phyloP scores from a whole-genome alignment of 2,888 invertebrate genomes.

The Keiferia lycopersicella region DNA sequence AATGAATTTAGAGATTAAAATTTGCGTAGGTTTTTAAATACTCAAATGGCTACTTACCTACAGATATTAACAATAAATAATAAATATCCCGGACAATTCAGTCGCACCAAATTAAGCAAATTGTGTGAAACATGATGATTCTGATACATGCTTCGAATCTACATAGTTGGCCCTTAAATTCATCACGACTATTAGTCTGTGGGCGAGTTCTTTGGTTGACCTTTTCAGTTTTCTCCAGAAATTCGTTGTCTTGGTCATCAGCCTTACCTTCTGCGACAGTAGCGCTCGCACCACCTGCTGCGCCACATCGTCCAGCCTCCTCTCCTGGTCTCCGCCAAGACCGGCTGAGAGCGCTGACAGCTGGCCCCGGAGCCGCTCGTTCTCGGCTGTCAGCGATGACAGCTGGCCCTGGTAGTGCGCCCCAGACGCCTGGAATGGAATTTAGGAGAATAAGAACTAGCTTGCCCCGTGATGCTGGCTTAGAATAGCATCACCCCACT shows the following conservation, averaged over 20 bases:
- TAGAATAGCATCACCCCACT: no score
- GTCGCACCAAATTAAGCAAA: no score
- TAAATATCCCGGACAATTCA: no score
- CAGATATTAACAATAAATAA: no score
- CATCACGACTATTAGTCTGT: no score
- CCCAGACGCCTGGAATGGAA: constrained; percentile 82
- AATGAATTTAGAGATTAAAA: constrained; percentile 16
- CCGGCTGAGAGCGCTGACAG: constrained; percentile 65
- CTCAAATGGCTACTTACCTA: background rate
- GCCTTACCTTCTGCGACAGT: constrained; percentile 90
- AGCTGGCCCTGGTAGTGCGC: constrained; percentile 87
- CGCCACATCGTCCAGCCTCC: constrained; percentile 90
- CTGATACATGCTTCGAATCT: no score
- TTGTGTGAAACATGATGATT: no score
- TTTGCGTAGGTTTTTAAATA: background rate
- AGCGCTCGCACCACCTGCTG: constrained; percentile 91
- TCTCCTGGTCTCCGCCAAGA: constrained; percentile 86
- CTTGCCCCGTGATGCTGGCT: no score
- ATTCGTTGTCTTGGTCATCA: background rate
- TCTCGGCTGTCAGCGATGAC: constrained; percentile 84
- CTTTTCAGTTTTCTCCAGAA: background rate
- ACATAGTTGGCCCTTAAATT: no score
- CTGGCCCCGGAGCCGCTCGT: constrained; percentile 84
- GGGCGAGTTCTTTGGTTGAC: background rate
- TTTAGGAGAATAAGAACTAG: constrained; percentile 34